A percentile compares a stretch with the other conserved stretches of the same genome.
Conservation (phyloP, 37 sponge, comb jelly and placozoan species). For the Axinella damicornis region DNA sequence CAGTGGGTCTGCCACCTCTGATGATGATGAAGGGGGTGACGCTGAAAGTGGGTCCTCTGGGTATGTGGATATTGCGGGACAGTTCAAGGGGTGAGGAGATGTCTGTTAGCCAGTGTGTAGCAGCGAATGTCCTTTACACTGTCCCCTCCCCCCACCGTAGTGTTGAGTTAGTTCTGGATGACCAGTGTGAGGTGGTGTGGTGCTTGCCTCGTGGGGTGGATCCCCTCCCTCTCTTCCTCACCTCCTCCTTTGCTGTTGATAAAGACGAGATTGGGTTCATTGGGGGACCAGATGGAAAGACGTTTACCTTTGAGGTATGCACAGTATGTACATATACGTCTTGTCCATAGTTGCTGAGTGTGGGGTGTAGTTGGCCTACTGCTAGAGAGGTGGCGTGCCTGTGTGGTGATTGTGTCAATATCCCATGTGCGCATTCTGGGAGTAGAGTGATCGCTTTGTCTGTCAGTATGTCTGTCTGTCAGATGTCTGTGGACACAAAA, state of each 20-base stretch:
- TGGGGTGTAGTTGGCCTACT: too few species aligned
- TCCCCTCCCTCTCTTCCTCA: constrained; percentile 41
- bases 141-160: too few species aligned
- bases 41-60: not conserved
- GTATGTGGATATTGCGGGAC: not conserved
- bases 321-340: not conserved
- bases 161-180: constrained; percentile 63
- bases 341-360: too few species aligned
- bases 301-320: constrained; percentile 43
- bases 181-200: constrained; percentile 66
- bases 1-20: not conserved
- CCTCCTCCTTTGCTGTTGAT: constrained; percentile 43
- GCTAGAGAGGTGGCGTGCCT: too few species aligned
- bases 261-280: constrained; percentile 18
- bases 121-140: not conserved
- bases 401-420: too few species aligned
- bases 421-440: too few species aligned
- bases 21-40: not conserved
- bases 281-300: constrained; percentile 50
- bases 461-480: too few species aligned
- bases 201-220: constrained; percentile 45
- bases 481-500: too few species aligned
- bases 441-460: too few species aligned
- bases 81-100: not conserved
- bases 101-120: too few species aligned